Conservation (phyloP, 2,888 invertebrate species). For the Coleophora deauratella region DNA sequence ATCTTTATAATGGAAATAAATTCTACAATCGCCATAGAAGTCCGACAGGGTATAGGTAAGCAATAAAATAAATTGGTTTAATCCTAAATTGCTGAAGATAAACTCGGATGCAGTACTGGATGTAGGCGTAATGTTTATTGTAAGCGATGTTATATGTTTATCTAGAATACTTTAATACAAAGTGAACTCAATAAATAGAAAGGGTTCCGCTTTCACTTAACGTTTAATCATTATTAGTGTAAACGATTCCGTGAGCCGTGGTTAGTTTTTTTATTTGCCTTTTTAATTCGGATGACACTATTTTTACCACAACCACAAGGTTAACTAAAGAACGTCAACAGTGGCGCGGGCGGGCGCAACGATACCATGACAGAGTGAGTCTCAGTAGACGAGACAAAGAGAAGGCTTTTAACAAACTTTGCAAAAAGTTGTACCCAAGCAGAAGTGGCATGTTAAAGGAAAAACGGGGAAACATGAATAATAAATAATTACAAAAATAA, state of each 20-base stretch:
- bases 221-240: constrained; percentile 51
- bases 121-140: constrained; percentile 27
- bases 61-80: constrained; percentile 34
- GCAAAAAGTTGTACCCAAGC: too few species aligned
- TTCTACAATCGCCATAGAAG: neutral
- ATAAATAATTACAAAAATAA: too few species aligned
- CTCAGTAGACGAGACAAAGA: too few species aligned
- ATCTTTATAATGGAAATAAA: constrained; percentile 4
- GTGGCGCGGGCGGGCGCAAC: too few species aligned
- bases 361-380: too few species aligned
- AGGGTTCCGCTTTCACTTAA: constrained; percentile 57
- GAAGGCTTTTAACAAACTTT: too few species aligned
- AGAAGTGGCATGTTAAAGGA: too few species aligned
- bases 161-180: constrained; percentile 43
- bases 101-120: constrained; percentile 10
- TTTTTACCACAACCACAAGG: neutral
- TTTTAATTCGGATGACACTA: constrained; percentile 25
- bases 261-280: constrained; percentile 29
- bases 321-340: too few species aligned
- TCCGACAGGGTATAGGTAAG: constrained; percentile 12
- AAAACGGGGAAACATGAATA: too few species aligned
- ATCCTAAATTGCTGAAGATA: constrained; percentile 27
- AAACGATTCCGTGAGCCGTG: constrained; percentile 38
- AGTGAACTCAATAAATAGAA: constrained; percentile 33
- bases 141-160: constrained; percentile 29